Evolutionary conservation across 2,888 invertebrate genomes (phyloP), one percentile per base, ranked within the genome.

Genomic region (Drosophila parthenogenetica): DNA sequence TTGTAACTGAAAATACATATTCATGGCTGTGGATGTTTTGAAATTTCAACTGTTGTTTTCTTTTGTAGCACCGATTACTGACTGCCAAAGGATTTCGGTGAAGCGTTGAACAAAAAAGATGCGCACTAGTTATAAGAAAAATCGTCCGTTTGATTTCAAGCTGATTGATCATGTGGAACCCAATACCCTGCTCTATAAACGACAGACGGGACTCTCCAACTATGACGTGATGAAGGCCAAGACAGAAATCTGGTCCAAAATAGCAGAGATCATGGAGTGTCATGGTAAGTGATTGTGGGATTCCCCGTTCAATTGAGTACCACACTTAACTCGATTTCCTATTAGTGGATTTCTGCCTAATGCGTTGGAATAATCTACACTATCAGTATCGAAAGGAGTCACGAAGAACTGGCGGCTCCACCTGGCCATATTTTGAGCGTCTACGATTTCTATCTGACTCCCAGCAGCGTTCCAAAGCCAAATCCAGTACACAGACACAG

Each of bases 121-220:
- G 89, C 76, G 85, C 51, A 90, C 90, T 10, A 90, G 91, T 19
- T 90, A 90, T 57, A 91, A 90, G 59, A 90, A 90, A 55, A 88
- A 90, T 54, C 81, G 90, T 11, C 90, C 91, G 0, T 90, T 90
- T 32, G 91, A 90, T 57, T 91, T 91, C 13, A 91, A 91, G 46
- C 59, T 90, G 1, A 90, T 90, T 39, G 85, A 87, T 19, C 69
- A 90, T 29, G 91, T 90, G 2, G 80, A 90, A 42, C 89, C 90
- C 0, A 70, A 91, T 71, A 71, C 79, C 2, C 79, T 91, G 32
- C 58, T 90, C 3, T 90, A 91, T 61, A 73, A 81, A 50, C 76
- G 90, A 0, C 77, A 80, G 49, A 58, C 79, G 0, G 90, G 91
- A 0, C 81, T 91, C 25, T 85, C 90, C 0, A 90, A 89, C 11